Evolutionary conservation across 30 jellyfish, hydroid and myxozoan species (phyloP).

Genomic region (Turritopsis rubra): DNA sequence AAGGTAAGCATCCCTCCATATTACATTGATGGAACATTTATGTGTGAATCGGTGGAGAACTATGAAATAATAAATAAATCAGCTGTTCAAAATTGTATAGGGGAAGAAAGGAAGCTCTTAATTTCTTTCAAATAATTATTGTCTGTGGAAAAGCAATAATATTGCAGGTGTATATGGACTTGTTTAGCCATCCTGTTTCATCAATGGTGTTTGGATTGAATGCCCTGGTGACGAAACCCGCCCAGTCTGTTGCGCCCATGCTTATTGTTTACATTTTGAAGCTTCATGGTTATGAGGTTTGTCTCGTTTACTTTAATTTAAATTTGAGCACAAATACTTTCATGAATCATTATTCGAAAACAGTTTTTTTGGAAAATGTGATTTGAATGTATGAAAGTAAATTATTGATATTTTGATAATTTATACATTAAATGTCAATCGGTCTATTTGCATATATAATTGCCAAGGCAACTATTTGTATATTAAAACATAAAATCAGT

Average conservation of each 20-base stretch:
- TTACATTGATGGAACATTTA: too few species aligned
- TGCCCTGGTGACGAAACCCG: constrained; percentile 83
- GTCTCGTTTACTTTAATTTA: not conserved
- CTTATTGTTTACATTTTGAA: constrained; percentile 43
- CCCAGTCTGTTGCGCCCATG: constrained; percentile 85
- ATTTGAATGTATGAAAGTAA: not conserved
- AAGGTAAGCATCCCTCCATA: constrained; percentile 50
- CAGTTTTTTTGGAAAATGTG: not conserved
- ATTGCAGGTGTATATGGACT: not conserved
- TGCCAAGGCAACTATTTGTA: not conserved
- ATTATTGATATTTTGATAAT: not conserved
- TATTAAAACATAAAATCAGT: not conserved
- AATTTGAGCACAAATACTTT: too few species aligned
- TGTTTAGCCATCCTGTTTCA: constrained; percentile 60
- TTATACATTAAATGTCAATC: not conserved
- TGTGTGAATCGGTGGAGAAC: too few species aligned
- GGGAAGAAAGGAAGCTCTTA: too few species aligned
- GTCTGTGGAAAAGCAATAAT: too few species aligned
- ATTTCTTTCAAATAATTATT: too few species aligned
- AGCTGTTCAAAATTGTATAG: too few species aligned
- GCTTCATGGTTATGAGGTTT: constrained; percentile 61
- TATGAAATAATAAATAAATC: too few species aligned
- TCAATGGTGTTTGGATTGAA: constrained; percentile 79
- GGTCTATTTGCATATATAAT: not conserved
- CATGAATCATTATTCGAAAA: not conserved